Evolutionary conservation across 2,797 vertebrate genomes (phyloP).

Genomic region (Neoniphon sammara): DNA sequence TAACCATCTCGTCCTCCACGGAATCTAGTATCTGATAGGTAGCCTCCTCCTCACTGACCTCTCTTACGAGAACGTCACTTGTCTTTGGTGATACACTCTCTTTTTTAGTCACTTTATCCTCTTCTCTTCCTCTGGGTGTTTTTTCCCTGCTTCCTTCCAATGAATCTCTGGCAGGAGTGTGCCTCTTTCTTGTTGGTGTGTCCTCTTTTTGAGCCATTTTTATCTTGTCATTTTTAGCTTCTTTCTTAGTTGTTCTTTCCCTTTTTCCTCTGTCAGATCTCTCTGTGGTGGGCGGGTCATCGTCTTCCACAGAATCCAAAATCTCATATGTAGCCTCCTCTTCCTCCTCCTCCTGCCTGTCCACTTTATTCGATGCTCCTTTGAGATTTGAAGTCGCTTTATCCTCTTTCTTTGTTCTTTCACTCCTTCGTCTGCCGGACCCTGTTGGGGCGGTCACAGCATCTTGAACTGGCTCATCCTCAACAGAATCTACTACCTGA

Average conservation of each 20-base stretch:
- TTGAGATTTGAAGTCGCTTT: not conserved
- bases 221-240: not conserved
- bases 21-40: slow-evolving; percentile 23
- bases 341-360: not conserved
- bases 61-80: not conserved
- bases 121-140: slow-evolving; percentile 12
- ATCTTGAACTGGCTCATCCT: slow-evolving; percentile 23
- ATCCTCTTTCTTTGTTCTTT: slow-evolving; percentile 45
- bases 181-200: not conserved
- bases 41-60: slow-evolving; percentile 1
- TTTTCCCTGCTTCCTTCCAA: slow-evolving; percentile 11
- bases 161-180: slow-evolving; percentile 25
- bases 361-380: not conserved
- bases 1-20: slow-evolving; percentile 23
- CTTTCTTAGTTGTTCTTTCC: slow-evolving; percentile 22
- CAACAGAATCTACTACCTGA: slow-evolving; percentile 53
- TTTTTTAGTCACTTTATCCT: not conserved
- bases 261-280: slow-evolving; percentile 51
- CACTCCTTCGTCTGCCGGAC: slow-evolving; percentile 31
- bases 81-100: not conserved
- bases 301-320: slow-evolving; percentile 61
- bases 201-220: slow-evolving; percentile 17
- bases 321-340: slow-evolving; percentile 41
- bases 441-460: not conserved
- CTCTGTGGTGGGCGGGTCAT: not conserved